Base-by-base conservation (phyloP, 1,140 invertebrate species). In the Potamilus streckersoni region DNA sequence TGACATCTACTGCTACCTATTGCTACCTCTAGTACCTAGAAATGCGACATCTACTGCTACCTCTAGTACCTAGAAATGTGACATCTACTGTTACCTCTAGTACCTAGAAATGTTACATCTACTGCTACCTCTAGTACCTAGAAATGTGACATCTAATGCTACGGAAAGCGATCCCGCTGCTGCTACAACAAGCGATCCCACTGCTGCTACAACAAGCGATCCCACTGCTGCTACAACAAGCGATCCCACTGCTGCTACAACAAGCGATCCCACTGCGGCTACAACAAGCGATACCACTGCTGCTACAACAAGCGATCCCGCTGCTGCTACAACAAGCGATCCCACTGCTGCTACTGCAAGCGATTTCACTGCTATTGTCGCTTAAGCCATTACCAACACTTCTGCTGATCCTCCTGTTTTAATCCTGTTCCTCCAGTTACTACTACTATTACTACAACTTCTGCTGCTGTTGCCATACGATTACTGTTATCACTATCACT, bases 381-480 rank as follows among this genome's bases (percentile, higher is more conserved):
- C 31, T 74, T 27, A 27, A 27, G 27, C 65, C 6, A 62, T 23
- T 62, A 38, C 38, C 6, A 38, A 6, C 8, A 38, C 38, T 38
- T 4, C 8, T 62, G 0, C 60, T 62, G 12, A 8, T 62, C 4
- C 60, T 62, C 2, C 6, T n/a, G 8, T 23, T n/a, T 23, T 14
- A 72, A 23, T 68, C 6, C 23, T 58, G 16, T 15, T 68, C 13
- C 56, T 68, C 19, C 63, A 69, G 31, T 58, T 73, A 55, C 61
- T 73, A 55, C 23, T 73, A 73, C 61, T 73, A 73, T 23, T 73
- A 73, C 61, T 73, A 55, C 23, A 66, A 27, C 23, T 73, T 55
- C 20, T 31, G 11, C 62, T 73, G 23, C 62, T 64, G 55, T 23
- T 66, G 16, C 20, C 66, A 8, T 16, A 66, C 4, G 55, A 15